These are phyloP conservation scores for Pachyramphus minor DNA, from an alignment of 2,113 vertebrate genomes.

Conservation along the genomic window DNA sequence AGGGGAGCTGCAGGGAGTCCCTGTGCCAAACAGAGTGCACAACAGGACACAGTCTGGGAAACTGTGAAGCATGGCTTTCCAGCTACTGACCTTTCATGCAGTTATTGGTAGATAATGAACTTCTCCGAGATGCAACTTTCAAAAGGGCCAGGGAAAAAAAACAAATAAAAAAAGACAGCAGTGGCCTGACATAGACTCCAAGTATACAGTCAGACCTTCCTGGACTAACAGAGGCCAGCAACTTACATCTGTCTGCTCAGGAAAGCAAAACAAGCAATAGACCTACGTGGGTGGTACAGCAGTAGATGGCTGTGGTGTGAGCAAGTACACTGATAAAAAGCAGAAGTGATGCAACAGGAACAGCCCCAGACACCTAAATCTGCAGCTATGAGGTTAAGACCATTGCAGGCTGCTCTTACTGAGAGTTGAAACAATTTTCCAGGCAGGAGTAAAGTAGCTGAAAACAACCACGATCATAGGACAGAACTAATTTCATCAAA, in stretches of 20 bases:
- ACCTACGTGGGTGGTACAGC: fast-evolving
- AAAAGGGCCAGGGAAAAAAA: background rate
- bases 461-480: background rate
- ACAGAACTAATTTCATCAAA: background rate
- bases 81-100: background rate
- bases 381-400: background rate
- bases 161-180: background rate
- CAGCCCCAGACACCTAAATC: background rate
- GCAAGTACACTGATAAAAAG: background rate
- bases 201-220: background rate
- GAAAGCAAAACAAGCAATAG: background rate
- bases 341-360: slow-evolving; percentile 32
- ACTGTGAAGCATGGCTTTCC: background rate
- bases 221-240: background rate
- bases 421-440: background rate
- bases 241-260: background rate
- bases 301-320: background rate
- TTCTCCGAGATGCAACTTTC: background rate
- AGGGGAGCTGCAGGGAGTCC: background rate
- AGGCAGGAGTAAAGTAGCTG: background rate
- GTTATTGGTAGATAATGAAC: background rate
- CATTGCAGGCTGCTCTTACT: background rate
- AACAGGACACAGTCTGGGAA: background rate
- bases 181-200: background rate
- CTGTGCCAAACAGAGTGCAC: background rate